Evolutionary conservation across 1,140 invertebrate species (phyloP), one percentile per base, ranked within the genome.

Genomic region (Chymomyza costata): DNA sequence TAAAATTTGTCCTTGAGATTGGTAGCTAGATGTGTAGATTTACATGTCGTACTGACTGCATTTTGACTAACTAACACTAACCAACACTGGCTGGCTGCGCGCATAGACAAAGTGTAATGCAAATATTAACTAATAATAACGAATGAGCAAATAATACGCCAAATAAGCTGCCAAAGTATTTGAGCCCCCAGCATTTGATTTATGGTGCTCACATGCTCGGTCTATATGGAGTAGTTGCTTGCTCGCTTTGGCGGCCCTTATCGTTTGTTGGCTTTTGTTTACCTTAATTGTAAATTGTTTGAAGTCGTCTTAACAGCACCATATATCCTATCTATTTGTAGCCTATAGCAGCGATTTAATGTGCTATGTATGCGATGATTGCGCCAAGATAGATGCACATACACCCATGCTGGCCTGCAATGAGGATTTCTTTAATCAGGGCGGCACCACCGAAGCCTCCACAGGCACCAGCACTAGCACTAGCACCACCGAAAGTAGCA

Each of bases 291-390:
- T 76, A 76, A 66, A 76, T 78, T 78, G 70, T 59, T 54, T 59
- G 30, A 19, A 54, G 30, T 38, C 5, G 25, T 46, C 18, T 6
- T 7, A 2, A 11, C 35, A 14, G 15, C 6, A 15, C 41, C n/a
- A 32, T 32, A 45, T 16, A 32, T 15, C 6, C 30, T 17, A n/a
- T 38, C 11, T 28, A 16, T 10, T 60, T 40, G 6, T 28, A 81
- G 74, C 62, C 11, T 68, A 57, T 8, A 48, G 52, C 13, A 65
- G 52, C 37, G 73, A 83, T 58, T 52, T 84, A 18, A 69, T 68
- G 70, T 84, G 82, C 62, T 84, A 82, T 47, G 82, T 84, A n/a
- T 84, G 82, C 39, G 63, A 84, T 14, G 46, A 84, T 21, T 84
- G 82, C 14, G 35, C 15, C 0, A 53, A 55, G 16, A 25, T 80